Percentiles rank a stretch among this genome's conserved stretches.
phyloP scores from a whole-genome alignment of 2,113 vertebrate genomes.

The Trachemys scripta region DNA sequence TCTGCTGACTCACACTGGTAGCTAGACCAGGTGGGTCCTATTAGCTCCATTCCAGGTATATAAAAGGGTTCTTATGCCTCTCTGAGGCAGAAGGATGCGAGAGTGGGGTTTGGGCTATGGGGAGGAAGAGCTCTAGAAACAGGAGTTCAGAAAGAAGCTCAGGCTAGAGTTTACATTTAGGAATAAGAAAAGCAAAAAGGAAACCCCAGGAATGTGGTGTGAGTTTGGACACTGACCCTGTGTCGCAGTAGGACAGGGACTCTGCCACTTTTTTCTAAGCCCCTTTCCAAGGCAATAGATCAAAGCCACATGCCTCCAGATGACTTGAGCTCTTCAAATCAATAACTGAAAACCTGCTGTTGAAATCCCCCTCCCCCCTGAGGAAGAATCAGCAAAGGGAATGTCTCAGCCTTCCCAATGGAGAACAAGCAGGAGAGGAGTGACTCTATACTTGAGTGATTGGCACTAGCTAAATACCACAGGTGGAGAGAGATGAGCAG shows the following conservation, averaged over 20 bases:
- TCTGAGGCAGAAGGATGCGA: background rate
- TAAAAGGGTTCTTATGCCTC: background rate
- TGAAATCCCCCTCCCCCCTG: background rate
- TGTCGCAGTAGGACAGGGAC: background rate
- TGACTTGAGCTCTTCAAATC: background rate
- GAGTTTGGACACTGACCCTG: background rate
- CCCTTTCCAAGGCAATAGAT: conserved; percentile 14
- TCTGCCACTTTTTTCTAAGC: background rate
- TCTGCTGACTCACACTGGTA: background rate
- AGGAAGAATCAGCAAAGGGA: background rate
- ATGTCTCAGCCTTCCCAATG: conserved; percentile 29
- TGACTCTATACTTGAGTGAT: background rate
- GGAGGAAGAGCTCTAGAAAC: background rate
- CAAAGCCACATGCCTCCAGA: background rate
- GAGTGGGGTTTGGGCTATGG: background rate
- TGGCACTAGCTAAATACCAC: conserved; percentile 17
- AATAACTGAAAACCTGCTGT: conserved; percentile 34
- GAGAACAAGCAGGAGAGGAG: conserved; percentile 15
- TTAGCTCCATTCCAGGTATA: rapidly evolving
- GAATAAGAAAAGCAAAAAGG: background rate
- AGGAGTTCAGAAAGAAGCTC: conserved; percentile 1
- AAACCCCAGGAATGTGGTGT: rapidly evolving
- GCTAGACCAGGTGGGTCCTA: background rate
- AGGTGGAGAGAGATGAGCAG: conserved; percentile 1
- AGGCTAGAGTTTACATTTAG: background rate